phyloP scores from a whole-genome alignment of 2,888 invertebrate species.

The Eupelmus urozonus region DNA sequence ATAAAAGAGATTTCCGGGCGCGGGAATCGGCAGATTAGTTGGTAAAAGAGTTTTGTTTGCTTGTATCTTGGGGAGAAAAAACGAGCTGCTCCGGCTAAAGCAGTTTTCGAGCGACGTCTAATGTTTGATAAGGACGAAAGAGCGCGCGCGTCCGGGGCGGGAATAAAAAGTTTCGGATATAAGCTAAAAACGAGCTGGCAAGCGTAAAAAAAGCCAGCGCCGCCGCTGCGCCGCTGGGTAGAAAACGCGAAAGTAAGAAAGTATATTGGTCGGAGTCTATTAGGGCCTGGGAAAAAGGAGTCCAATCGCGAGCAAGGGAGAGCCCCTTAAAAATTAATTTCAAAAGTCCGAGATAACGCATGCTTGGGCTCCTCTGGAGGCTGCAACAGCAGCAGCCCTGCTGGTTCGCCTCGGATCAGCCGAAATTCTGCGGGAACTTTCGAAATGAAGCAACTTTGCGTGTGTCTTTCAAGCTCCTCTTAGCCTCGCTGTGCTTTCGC shows the following conservation, averaged over 20 bases:
- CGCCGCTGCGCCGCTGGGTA: no score
- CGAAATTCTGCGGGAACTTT: constrained; percentile 59
- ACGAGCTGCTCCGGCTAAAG: neutral
- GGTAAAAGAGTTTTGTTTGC: constrained; percentile 30
- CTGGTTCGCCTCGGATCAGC: constrained; percentile 49
- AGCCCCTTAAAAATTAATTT: constrained; percentile 73
- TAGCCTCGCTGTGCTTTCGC: constrained; percentile 63
- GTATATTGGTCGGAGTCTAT: constrained; percentile 41
- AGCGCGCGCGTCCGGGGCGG: neutral
- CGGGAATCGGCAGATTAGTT: constrained; percentile 23
- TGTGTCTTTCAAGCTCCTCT: constrained; percentile 74
- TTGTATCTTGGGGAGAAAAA: constrained; percentile 12
- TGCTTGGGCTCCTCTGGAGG: constrained; percentile 6
- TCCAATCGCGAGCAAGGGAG: neutral
- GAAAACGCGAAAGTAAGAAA: constrained; percentile 59
- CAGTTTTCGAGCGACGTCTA: neutral
- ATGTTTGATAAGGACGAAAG: constrained; percentile 30
- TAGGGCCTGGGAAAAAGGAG: constrained; percentile 8
- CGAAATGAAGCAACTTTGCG: constrained; percentile 76
- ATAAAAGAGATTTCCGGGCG: neutral
- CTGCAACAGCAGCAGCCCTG: constrained; percentile 7
- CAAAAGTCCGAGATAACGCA: constrained; percentile 66
- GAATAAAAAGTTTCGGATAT: constrained; percentile 33
- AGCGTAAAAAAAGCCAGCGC: constrained; percentile 12
- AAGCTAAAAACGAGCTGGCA: constrained; percentile 30